Evolutionary conservation across 1,140 invertebrate species (phyloP).

Genomic region (Chymomyza costata): DNA sequence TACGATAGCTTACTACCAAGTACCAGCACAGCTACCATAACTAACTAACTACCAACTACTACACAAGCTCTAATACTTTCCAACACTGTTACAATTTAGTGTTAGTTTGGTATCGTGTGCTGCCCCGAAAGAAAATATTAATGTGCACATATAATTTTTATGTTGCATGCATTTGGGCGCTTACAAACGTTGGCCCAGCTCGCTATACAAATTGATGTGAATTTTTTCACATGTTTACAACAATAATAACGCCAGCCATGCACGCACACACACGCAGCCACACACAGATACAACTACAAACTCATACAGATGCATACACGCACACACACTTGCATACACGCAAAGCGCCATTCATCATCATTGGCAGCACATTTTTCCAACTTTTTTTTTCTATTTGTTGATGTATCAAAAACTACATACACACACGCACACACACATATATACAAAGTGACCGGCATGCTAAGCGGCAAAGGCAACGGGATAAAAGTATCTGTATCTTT

Average conservation of each 20-base stretch:
- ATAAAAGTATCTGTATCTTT: slow-evolving; percentile 53
- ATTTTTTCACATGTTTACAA: slow-evolving; percentile 59
- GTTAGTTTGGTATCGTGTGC: too few relatives aligned
- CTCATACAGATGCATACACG: background rate
- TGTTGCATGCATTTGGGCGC: slow-evolving; percentile 10
- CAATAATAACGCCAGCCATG: slow-evolving; percentile 22
- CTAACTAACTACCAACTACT: too few relatives aligned
- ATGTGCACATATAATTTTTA: slow-evolving; percentile 18
- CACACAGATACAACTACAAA: too few relatives aligned
- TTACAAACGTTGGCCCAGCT: slow-evolving; percentile 36
- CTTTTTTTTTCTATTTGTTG: slow-evolving; percentile 19
- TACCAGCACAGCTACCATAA: too few relatives aligned
- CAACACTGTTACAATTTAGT: too few relatives aligned
- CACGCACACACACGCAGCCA: slow-evolving; percentile 27
- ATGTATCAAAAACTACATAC: slow-evolving; percentile 19
- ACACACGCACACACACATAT: slow-evolving; percentile 21
- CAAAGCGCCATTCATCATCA: slow-evolving; percentile 58
- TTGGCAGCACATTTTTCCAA: slow-evolving; percentile 58
- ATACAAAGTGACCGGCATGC: slow-evolving; percentile 10
- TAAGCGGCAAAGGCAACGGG: slow-evolving; percentile 41
- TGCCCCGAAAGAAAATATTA: slow-evolving; percentile 3
- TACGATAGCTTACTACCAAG: too few relatives aligned
- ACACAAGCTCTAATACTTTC: too few relatives aligned
- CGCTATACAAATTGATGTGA: slow-evolving; percentile 12
- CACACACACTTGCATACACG: background rate